A percentile compares a stretch with the other conserved stretches of the same genome.
These are phyloP conservation scores for Drosophila paulistorum DNA, from an alignment of 1,140 invertebrate genomes.

Conservation along the genomic window DNA sequence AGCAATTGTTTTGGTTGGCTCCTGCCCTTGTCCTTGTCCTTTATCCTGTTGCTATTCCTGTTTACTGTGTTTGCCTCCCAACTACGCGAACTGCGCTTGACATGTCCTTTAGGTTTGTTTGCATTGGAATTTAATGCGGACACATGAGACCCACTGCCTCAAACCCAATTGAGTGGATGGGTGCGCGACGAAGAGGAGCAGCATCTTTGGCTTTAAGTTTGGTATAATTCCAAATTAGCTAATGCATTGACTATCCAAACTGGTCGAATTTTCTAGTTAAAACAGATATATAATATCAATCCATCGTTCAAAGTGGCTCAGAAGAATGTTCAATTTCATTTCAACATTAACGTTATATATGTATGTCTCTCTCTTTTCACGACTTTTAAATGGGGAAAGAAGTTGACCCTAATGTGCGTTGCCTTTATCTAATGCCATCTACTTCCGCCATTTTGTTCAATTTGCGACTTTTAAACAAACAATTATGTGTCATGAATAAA, in stretches of 20 bases:
- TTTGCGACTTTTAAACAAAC: conserved; percentile 63
- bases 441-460: conserved; percentile 29
- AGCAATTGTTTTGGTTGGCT: conserved; percentile 7
- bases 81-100: conserved; percentile 71
- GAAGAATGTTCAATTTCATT: no score
- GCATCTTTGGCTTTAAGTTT: conserved; percentile 61
- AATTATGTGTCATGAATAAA: conserved; percentile 80
- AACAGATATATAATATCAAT: no score
- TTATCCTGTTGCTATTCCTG: conserved; percentile 6
- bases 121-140: conserved; percentile 68
- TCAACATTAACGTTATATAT: no score
- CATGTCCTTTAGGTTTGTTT: conserved; percentile 79
- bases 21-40: conserved; percentile 1
- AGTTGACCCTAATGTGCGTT: background rate
- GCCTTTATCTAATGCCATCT: conserved; percentile 9
- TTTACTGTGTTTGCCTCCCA: conserved; percentile 46
- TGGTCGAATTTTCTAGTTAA: background rate
- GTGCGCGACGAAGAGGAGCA: conserved; percentile 20
- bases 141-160: conserved; percentile 14
- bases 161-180: background rate
- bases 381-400: background rate
- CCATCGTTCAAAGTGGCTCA: no score
- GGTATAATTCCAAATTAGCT: conserved; percentile 67
- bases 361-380: no score
- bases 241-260: background rate